Evolutionary conservation across 2,113 vertebrate species (phyloP).

Genomic region (Campylomormyrus tamandua): DNA sequence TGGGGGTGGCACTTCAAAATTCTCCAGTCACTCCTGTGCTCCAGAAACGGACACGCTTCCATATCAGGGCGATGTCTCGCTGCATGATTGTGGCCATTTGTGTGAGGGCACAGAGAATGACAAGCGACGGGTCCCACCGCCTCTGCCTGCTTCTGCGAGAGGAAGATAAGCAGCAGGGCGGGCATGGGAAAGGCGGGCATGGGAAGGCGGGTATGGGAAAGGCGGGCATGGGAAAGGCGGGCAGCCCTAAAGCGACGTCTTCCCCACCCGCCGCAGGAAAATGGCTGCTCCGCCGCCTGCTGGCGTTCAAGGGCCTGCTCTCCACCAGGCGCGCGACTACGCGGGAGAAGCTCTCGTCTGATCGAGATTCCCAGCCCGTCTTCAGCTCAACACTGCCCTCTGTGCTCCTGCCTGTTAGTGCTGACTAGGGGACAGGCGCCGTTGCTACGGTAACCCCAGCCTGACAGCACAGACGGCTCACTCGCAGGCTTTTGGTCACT

Average conservation of each 20-base stretch:
- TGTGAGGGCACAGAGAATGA: background rate
- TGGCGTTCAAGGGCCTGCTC: background rate
- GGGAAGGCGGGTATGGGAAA: too few relatives aligned
- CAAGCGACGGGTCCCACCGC: background rate
- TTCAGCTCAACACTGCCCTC: constrained; percentile 56
- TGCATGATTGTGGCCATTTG: background rate
- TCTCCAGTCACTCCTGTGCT: background rate
- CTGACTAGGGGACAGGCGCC: constrained; percentile 41
- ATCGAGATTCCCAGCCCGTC: constrained; percentile 12
- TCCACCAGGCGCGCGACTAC: background rate
- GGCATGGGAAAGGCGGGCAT: too few relatives aligned
- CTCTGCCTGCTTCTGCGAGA: background rate
- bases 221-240: too few relatives aligned
- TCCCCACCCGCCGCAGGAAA: background rate
- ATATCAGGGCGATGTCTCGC: background rate
- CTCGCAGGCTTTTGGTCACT: background rate
- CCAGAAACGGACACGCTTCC: background rate
- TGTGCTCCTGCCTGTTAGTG: constrained; percentile 38
- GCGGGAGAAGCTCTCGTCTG: background rate
- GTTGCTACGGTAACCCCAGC: constrained; percentile 84
- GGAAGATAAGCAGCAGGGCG: background rate
- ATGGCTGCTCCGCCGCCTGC: background rate
- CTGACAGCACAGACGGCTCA: constrained; percentile 46
- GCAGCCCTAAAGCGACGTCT: background rate
- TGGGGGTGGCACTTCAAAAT: background rate